Percentiles rank a stretch among this genome's conserved stretches.
These are phyloP conservation scores for Rhagium mordax DNA, from an alignment of 2,888 invertebrate genomes.

Conservation along the genomic window DNA sequence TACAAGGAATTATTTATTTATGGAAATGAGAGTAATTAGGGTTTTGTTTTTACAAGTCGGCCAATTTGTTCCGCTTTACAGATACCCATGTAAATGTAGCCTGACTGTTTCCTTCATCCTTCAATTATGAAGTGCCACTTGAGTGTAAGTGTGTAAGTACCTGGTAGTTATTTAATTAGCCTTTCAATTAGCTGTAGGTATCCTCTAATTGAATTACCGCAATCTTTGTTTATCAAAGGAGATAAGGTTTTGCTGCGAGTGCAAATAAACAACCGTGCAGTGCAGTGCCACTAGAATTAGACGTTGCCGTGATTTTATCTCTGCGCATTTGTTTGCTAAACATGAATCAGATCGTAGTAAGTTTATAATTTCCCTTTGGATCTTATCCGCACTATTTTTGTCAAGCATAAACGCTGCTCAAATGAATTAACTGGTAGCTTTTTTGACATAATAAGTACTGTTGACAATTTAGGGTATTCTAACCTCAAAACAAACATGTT, in stretches of 20 bases:
- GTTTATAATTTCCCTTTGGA: background rate
- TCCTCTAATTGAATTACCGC: constrained; percentile 46
- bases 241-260: constrained; percentile 43
- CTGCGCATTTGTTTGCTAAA: background rate
- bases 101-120: constrained; percentile 55
- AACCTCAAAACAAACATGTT: no score
- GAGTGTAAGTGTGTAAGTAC: constrained; percentile 49
- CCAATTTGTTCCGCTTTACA: constrained; percentile 61
- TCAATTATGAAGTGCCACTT: constrained; percentile 53
- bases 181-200: constrained; percentile 36
- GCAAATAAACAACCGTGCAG: constrained; percentile 22
- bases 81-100: constrained; percentile 56
- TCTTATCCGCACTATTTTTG: background rate
- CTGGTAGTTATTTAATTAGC: constrained; percentile 56
- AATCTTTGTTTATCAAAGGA: constrained; percentile 42
- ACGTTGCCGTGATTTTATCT: constrained; percentile 8
- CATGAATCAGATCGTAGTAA: constrained; percentile 10
- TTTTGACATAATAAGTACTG: no score
- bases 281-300: background rate
- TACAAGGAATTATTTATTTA: constrained; percentile 59
- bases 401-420: no score
- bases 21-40: constrained; percentile 56
- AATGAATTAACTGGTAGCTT: no score
- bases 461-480: no score
- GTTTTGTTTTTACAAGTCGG: constrained; percentile 56